A percentile compares a stretch with the other conserved stretches of the same genome.
phyloP scores from a whole-genome alignment of 2,113 vertebrate genomes.

The Callopanchax toddi region DNA sequence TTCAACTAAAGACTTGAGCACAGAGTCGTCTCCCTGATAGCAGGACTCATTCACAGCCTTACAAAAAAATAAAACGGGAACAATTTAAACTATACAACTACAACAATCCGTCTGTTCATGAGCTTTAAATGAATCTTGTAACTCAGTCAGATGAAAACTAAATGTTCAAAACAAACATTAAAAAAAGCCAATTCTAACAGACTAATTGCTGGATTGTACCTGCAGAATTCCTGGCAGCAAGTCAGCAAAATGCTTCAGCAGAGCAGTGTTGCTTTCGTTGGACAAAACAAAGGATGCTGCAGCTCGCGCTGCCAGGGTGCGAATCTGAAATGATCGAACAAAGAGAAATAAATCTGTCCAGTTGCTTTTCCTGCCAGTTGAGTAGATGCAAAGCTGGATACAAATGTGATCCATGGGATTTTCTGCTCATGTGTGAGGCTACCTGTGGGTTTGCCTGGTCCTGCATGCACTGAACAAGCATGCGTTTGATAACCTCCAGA shows the following conservation, averaged over 20 bases:
- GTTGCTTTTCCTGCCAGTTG: no score
- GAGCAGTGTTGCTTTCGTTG: constrained; percentile 90
- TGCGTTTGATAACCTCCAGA: constrained; percentile 97
- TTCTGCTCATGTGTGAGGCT: no score
- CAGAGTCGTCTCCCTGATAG: constrained; percentile 94
- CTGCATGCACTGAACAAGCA: constrained; percentile 99
- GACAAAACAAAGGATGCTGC: constrained; percentile 95
- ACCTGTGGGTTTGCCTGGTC: constrained; percentile 94
- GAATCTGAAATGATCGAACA: constrained; percentile 79
- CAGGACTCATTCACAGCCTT: constrained; percentile 96
- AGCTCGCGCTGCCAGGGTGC: constrained; percentile 90
- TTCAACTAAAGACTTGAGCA: constrained; percentile 97
- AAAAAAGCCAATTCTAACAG: no score
- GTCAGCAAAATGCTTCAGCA: constrained; percentile 96
- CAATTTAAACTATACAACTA: neutral
- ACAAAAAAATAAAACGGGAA: neutral
- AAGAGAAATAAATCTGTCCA: neutral
- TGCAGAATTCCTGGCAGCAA: constrained; percentile 94
- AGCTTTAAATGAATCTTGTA: neutral
- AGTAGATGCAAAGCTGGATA: no score
- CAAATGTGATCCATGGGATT: no score
- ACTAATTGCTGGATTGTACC: constrained; percentile 72
- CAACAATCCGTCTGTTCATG: no score
- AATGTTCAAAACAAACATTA: neutral
- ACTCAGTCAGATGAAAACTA: neutral